A percentile compares a stretch with the other conserved stretches of the same genome.
Conservation (phyloP, 2,797 vertebrate species). For the Sebastes hopkinsi region DNA sequence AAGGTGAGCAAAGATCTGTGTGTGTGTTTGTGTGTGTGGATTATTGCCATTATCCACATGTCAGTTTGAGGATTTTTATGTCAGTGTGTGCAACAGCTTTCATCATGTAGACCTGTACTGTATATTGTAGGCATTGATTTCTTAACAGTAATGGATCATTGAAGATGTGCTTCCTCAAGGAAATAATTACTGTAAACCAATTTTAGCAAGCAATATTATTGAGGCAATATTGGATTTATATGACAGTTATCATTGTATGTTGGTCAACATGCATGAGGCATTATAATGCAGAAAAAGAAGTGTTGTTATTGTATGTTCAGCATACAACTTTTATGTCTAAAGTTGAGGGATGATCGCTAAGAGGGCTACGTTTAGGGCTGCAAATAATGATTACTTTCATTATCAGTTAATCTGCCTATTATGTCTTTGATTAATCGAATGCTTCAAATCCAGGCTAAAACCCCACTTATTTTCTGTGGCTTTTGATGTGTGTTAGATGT, state of each 20-base stretch:
- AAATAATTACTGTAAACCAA: not conserved
- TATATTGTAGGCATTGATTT: not conserved
- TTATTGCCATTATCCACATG: too few relatives aligned
- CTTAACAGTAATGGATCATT: not conserved
- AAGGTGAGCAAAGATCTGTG: constrained; percentile 50
- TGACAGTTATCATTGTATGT: not conserved
- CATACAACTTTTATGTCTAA: not conserved
- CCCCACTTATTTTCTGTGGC: too few relatives aligned
- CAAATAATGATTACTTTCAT: not conserved
- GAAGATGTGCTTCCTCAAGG: not conserved
- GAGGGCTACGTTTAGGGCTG: not conserved
- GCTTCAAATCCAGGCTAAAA: too few relatives aligned
- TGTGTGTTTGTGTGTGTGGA: too few relatives aligned
- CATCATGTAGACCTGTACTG: not conserved
- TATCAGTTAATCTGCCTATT: not conserved
- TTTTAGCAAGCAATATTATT: not conserved
- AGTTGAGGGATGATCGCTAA: not conserved
- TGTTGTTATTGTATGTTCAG: not conserved
- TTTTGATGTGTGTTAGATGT: too few relatives aligned
- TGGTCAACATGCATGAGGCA: not conserved
- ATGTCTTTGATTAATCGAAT: not conserved
- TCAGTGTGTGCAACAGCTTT: not conserved
- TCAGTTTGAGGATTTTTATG: too few relatives aligned
- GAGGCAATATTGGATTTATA: not conserved
- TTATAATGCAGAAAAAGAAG: not conserved